These are phyloP conservation scores for Eidolon helvum DNA, from an alignment of 2,113 vertebrate genomes.

Conservation along the genomic window DNA sequence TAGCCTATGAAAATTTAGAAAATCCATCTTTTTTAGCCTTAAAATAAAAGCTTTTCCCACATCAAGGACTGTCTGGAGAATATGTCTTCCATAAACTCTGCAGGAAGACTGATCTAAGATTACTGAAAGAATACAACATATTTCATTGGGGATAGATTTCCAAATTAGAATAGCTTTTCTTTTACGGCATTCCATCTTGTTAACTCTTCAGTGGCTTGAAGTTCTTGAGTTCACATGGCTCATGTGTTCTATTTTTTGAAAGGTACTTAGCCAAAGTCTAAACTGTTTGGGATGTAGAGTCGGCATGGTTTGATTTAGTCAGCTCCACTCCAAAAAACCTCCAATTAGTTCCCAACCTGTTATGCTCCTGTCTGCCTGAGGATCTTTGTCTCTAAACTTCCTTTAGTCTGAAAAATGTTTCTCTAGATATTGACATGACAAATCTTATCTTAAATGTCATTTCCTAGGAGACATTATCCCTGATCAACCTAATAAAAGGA, in stretches of 20 bases:
- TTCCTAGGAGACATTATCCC: background rate
- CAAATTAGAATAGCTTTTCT: conserved; percentile 39
- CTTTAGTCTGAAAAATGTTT: background rate
- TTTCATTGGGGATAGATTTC: conserved; percentile 28
- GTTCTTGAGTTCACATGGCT: conserved; percentile 22
- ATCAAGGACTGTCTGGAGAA: conserved; percentile 44
- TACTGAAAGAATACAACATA: background rate
- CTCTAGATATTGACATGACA: background rate
- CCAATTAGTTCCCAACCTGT: background rate
- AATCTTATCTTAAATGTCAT: background rate
- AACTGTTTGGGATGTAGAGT: background rate
- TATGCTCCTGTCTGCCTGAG: background rate
- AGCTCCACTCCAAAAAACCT: background rate
- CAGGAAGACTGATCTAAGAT: conserved; percentile 27
- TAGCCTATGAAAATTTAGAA: conserved; percentile 35
- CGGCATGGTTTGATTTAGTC: conserved; percentile 19
- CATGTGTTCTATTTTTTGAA: conserved; percentile 15
- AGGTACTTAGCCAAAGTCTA: background rate
- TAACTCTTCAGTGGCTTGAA: conserved; percentile 47
- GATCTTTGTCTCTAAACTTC: background rate
- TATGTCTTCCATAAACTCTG: conserved; percentile 49
- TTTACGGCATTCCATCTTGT: background rate
- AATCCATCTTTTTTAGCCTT: conserved; percentile 39
- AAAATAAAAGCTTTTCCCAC: conserved; percentile 59
- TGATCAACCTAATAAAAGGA: background rate